Percentiles rank a stretch among this genome's conserved stretches.
phyloP scores from a whole-genome alignment of 2,113 vertebrate genomes.

The Serilophus lunatus region DNA sequence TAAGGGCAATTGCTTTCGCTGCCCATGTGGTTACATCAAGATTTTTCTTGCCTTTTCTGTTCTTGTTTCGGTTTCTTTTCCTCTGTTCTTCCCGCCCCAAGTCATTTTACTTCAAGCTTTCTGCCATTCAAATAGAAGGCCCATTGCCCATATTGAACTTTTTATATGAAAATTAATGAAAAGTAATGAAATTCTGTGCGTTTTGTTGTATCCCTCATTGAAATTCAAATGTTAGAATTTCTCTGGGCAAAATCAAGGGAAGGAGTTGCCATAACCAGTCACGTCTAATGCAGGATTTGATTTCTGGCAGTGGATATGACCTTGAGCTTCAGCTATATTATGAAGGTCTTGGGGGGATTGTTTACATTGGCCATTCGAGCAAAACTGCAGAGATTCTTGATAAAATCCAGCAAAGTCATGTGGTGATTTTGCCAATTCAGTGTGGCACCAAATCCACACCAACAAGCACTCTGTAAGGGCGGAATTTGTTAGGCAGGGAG shows the following conservation, averaged over 20 bases:
- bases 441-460: neutral
- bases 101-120: neutral
- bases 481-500: neutral
- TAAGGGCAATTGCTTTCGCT: conserved; percentile 35
- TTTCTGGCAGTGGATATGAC: neutral
- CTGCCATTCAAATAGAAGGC: neutral
- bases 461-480: neutral
- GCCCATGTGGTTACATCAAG: conserved; percentile 10
- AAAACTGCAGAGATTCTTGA: neutral
- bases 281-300: neutral
- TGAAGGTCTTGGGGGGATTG: neutral
- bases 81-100: neutral
- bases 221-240: neutral
- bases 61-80: neutral
- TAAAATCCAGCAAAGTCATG: neutral
- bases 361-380: rapidly evolving
- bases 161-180: neutral
- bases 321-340: neutral
- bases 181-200: neutral
- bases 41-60: neutral
- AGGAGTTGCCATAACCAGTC: neutral
- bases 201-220: neutral
- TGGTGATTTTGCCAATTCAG: neutral
- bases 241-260: neutral
- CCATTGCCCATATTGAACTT: neutral